These are phyloP conservation scores for Pachyrhynchus sulphureomaculatus DNA, from an alignment of 1,140 invertebrate genomes.

Conservation along the genomic window DNA sequence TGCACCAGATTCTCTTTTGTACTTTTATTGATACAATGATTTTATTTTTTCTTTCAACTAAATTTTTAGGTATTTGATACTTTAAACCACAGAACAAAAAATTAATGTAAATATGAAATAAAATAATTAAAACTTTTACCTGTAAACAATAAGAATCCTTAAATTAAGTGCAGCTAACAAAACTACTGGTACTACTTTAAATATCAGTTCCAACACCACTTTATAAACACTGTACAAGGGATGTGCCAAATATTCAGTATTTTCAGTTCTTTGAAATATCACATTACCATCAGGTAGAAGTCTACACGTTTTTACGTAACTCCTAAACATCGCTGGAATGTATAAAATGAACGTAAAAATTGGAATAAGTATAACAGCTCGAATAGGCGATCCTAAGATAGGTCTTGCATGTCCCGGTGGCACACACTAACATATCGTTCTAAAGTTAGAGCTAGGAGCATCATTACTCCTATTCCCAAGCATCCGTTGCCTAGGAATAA, in stretches of 20 bases:
- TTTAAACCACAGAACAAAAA: no score
- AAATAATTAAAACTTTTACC: no score
- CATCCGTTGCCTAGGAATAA: conserved; percentile 74
- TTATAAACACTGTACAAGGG: conserved; percentile 59
- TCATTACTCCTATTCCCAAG: conserved; percentile 72
- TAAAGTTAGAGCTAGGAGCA: conserved; percentile 75
- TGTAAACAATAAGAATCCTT: conserved; percentile 64
- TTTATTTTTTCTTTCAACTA: no score
- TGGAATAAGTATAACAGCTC: conserved; percentile 64
- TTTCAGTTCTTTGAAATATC: conserved; percentile 62
- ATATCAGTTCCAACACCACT: conserved; percentile 64
- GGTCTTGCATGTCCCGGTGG: conserved; percentile 65
- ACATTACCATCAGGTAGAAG: conserved; percentile 52
- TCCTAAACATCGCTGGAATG: conserved; percentile 64
- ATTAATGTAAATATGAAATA: no score
- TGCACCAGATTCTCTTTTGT: no score
- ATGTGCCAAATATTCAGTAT: conserved; percentile 52
- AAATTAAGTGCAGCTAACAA: conserved; percentile 68
- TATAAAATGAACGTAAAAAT: conserved; percentile 65
- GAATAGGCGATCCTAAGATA: conserved; percentile 59
- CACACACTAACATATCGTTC: conserved; percentile 82
- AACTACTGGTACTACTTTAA: conserved; percentile 66
- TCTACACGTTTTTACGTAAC: conserved; percentile 61
- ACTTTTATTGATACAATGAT: no score
- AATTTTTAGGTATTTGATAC: no score